A percentile compares a stretch with the other conserved stretches of the same genome.
phyloP scores from a whole-genome alignment of 2,797 vertebrate species.

The Peromyscus nudipes region DNA sequence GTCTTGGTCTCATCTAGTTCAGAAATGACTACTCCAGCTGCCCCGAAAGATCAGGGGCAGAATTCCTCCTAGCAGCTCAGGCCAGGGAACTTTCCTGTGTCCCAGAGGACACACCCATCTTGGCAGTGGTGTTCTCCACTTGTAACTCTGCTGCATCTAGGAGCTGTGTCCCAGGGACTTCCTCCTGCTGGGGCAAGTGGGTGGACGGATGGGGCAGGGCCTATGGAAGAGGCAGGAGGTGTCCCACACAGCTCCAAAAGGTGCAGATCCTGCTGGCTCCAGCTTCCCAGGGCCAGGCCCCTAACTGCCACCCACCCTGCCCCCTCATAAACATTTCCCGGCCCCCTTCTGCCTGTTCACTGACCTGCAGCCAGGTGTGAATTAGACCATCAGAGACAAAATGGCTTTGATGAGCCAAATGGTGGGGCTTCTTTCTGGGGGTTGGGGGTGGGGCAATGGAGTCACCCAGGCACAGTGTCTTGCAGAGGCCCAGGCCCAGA shows the following conservation, averaged over 20 bases:
- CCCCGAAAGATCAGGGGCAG: not conserved
- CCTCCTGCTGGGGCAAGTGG: not conserved
- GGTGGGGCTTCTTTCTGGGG: not conserved
- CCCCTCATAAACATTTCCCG: not conserved
- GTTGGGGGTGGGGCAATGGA: not conserved
- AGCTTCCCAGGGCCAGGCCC: not conserved
- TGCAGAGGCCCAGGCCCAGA: not conserved
- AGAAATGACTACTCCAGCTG: not conserved
- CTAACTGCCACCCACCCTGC: not conserved
- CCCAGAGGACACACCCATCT: not conserved
- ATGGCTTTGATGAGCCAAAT: slow-evolving; percentile 80
- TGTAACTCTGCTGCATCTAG: not conserved
- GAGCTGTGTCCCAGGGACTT: not conserved
- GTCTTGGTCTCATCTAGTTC: not conserved
- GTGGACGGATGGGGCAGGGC: not conserved
- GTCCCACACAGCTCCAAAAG: slow-evolving; percentile 52
- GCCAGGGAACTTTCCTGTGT: not conserved
- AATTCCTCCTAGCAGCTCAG: not conserved
- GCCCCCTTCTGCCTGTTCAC: not conserved
- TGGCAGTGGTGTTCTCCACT: too few relatives aligned
- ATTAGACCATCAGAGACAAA: slow-evolving; percentile 66
- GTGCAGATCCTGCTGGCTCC: not conserved
- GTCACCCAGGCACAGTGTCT: not conserved
- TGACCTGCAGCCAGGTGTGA: slow-evolving; percentile 66
- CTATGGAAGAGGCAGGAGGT: not conserved